These are phyloP conservation scores for Lasiommata megera DNA, from an alignment of 2,888 invertebrate species.

Conservation along the genomic window DNA sequence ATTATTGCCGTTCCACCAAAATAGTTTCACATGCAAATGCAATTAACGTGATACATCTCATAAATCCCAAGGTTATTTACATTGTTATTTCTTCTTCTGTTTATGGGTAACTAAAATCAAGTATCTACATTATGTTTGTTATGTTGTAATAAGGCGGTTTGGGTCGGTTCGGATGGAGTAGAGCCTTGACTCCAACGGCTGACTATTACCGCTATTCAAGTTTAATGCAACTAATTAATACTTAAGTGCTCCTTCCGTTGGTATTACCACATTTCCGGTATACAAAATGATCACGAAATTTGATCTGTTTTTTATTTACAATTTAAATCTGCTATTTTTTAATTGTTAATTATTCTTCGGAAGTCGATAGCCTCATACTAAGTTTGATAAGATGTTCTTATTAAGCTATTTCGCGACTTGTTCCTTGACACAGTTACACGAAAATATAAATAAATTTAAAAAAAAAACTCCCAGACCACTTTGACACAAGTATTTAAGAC, in stretches of 20 bases:
- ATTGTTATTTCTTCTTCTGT: neutral
- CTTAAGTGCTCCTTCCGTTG: conserved; percentile 29
- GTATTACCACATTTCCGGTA: conserved; percentile 52
- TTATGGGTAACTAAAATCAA: neutral
- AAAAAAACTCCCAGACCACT: too few species aligned
- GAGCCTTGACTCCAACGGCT: conserved; percentile 4
- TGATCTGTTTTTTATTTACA: conserved; percentile 34
- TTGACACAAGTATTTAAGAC: too few species aligned
- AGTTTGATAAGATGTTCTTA: neutral
- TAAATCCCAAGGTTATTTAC: neutral
- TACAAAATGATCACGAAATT: conserved; percentile 46
- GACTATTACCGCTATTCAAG: conserved; percentile 12
- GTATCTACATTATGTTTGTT: neutral
- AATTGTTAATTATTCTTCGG: neutral
- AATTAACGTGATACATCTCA: neutral
- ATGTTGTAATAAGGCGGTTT: neutral
- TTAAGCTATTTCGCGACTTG: neutral
- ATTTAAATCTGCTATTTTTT: neutral
- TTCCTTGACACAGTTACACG: neutral
- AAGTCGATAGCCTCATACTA: conserved; percentile 6
- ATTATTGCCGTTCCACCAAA: neutral
- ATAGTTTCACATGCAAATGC: neutral
- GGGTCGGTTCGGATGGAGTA: too few species aligned
- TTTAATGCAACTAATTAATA: conserved; percentile 15
- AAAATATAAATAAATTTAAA: neutral